Conservation (phyloP, 2,113 vertebrate species). For the Macheiramphus alcinus region DNA sequence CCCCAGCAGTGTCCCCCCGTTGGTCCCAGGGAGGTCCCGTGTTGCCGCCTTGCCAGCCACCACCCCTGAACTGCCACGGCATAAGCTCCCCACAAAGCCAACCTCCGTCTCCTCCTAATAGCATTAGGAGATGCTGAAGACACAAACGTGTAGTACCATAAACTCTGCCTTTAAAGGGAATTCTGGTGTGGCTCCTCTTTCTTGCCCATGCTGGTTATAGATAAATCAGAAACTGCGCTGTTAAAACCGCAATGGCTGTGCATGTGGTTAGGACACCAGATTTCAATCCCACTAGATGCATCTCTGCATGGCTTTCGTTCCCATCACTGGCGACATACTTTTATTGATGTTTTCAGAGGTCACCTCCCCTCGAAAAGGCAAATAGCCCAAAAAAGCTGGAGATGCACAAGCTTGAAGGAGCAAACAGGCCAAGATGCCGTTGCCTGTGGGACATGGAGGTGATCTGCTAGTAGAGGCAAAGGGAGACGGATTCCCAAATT, state of each 20-base stretch:
- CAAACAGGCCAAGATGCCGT: neutral
- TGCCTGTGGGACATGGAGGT: neutral
- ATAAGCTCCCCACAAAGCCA: neutral
- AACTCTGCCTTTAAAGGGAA: neutral
- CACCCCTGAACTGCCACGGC: neutral
- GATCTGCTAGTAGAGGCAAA: neutral
- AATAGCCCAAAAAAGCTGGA: neutral
- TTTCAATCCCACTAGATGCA: neutral
- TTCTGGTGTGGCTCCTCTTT: neutral
- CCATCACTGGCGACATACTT: neutral
- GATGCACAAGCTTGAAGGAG: neutral
- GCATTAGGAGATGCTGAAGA: neutral
- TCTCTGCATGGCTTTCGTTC: neutral
- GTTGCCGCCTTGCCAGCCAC: neutral
- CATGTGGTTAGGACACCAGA: too few relatives aligned
- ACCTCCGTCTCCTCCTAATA: neutral
- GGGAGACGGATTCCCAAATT: neutral
- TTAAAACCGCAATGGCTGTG: neutral
- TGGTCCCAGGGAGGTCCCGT: neutral
- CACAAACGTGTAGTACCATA: neutral
- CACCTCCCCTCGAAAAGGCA: neutral
- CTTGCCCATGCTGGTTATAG: neutral
- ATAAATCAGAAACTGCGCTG: neutral
- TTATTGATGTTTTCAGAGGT: neutral
- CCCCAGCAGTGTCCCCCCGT: accelerated